A percentile compares a stretch with the other conserved stretches of the same genome.
phyloP scores from a whole-genome alignment of 64 coral and sea anemone genomes.

The Catalaphyllia jardinei region DNA sequence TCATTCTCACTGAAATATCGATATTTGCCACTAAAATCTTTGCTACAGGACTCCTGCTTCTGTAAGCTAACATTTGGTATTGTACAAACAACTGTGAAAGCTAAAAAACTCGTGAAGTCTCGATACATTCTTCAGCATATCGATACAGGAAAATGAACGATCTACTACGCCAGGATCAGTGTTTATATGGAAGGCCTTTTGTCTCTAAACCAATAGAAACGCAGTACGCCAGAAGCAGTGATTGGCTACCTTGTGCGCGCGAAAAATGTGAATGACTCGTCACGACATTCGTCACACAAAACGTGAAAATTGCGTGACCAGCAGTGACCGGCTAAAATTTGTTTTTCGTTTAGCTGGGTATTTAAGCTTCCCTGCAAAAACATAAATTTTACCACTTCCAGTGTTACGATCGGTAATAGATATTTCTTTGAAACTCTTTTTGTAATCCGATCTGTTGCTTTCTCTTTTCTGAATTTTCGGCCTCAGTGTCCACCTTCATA shows the following conservation, averaged over 20 bases:
- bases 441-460: neutral
- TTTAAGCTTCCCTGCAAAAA: too few relatives aligned
- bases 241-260: slow-evolving; percentile 27
- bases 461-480: neutral
- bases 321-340: too few relatives aligned
- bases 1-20: slow-evolving; percentile 87
- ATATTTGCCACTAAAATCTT: slow-evolving; percentile 57
- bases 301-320: too few relatives aligned
- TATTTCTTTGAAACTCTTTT: neutral
- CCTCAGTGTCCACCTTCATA: neutral
- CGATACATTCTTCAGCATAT: slow-evolving; percentile 3
- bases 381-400: too few relatives aligned
- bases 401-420: too few relatives aligned
- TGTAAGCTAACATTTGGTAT: neutral
- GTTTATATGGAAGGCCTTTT: neutral
- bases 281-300: neutral
- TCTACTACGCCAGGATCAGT: too few relatives aligned
- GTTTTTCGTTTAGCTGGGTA: too few relatives aligned
- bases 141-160: neutral
- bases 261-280: neutral
- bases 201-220: slow-evolving; percentile 12
- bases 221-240: slow-evolving; percentile 9
- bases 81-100: neutral
- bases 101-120: slow-evolving; percentile 1
- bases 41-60: neutral